Percentiles rank a stretch among this genome's conserved stretches.
Evolutionary conservation across 1,140 invertebrate genomes (phyloP).

Genomic region (Hylaeus volcanicus): DNA sequence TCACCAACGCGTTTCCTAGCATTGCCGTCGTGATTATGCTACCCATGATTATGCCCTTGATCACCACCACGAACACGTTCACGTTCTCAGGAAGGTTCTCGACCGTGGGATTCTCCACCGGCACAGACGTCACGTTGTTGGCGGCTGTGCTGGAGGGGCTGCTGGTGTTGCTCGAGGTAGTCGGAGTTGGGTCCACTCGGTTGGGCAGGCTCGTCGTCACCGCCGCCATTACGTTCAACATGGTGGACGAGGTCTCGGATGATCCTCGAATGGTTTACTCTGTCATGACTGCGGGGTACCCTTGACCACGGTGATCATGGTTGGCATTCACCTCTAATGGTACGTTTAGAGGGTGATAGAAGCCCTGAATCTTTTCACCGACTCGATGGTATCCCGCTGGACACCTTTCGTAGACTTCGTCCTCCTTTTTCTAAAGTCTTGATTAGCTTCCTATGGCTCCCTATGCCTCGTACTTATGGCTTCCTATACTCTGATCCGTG

Average conservation of each 20-base stretch:
- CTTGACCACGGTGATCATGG: neutral
- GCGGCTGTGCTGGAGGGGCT: conserved; percentile 45
- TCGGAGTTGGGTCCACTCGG: conserved; percentile 64
- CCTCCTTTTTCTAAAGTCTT: no score
- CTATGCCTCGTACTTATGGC: no score
- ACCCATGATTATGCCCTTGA: conserved; percentile 89
- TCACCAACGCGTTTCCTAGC: conserved; percentile 92
- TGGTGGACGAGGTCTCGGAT: conserved; percentile 54
- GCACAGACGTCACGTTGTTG: conserved; percentile 69
- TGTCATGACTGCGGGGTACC: neutral
- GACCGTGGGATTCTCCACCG: conserved; percentile 72
- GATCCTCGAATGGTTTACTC: conserved; percentile 2
- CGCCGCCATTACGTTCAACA: conserved; percentile 76
- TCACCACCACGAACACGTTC: conserved; percentile 81
- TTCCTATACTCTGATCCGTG: neutral
- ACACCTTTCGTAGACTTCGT: no score
- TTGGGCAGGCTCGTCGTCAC: conserved; percentile 73
- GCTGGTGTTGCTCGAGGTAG: conserved; percentile 52
- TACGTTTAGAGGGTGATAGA: neutral
- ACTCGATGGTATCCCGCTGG: neutral
- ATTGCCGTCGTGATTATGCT: conserved; percentile 93
- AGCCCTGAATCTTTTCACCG: neutral
- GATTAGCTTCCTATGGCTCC: no score
- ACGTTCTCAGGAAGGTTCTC: conserved; percentile 74
- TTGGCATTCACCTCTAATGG: neutral